These are phyloP conservation scores for Euspilapteryx auroguttella DNA, from an alignment of 2,888 invertebrate genomes.

Conservation along the genomic window DNA sequence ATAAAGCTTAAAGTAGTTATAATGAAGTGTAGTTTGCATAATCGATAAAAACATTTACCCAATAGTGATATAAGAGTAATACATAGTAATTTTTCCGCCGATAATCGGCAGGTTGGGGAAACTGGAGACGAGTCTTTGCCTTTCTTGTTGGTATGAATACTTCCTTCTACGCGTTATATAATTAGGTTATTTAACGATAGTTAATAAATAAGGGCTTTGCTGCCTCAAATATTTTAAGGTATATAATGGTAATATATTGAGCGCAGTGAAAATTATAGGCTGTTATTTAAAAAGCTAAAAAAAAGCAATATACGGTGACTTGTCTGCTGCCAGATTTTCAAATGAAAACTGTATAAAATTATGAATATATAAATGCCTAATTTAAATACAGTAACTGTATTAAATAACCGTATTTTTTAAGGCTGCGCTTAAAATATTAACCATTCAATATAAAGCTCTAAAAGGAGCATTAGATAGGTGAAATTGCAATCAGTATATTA, in stretches of 20 bases:
- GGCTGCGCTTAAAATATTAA: too few species aligned
- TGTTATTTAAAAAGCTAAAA: too few species aligned
- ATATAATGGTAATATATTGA: constrained; percentile 8
- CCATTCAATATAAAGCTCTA: too few species aligned
- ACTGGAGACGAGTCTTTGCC: constrained; percentile 24
- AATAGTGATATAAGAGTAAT: constrained; percentile 11
- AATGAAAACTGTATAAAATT: too few species aligned
- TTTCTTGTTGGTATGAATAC: constrained; percentile 31
- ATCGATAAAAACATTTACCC: constrained; percentile 16
- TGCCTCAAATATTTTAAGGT: constrained; percentile 20
- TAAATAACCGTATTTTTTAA: too few species aligned
- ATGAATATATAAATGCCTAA: too few species aligned
- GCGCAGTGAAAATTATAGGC: too few species aligned
- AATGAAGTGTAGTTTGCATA: constrained; percentile 16
- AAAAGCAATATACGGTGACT: too few species aligned
- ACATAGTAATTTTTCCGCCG: constrained; percentile 9
- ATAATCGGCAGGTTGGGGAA: not conserved
- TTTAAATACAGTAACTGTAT: too few species aligned
- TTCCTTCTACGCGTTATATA: constrained; percentile 22
- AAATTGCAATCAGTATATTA: constrained; percentile 36
- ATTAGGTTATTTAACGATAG: constrained; percentile 12
- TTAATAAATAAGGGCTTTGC: constrained; percentile 21
- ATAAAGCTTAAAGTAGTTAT: constrained; percentile 29
- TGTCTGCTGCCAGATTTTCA: too few species aligned
- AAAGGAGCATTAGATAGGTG: constrained; percentile 38